Evolutionary conservation across 2,113 vertebrate genomes (phyloP), one percentile per base, ranked within the genome.

Genomic region (Cephalophus harveyi): DNA sequence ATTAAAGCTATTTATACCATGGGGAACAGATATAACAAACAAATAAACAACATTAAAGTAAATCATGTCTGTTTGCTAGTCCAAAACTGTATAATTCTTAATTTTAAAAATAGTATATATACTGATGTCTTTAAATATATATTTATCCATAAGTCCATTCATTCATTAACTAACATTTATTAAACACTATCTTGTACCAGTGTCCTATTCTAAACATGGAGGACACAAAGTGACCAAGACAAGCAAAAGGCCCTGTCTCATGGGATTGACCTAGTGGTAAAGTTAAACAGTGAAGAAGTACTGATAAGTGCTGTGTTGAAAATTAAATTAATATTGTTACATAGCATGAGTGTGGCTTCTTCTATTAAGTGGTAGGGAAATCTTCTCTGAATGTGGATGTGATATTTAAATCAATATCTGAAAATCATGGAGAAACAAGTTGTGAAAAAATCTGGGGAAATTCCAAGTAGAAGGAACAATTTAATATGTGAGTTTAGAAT

Each of bases 71-170:
- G n/a, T 83, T 86, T 95, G 57, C 57, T 93, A 57, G 25, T 83
- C 71, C 59, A 89, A 89, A 92, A 60, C 89, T 92, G 3, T 87
- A 30, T 92, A 91, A 89, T 91, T 94, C 3, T 67, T 90, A 76
- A 92, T 91, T 89, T 91, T 36, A 94, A 97, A 94, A 83, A 74
- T 87, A 92, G 15, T 59, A 36, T 36, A 64, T 8, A 81, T 59
- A 82, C 27, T 91, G 55, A 93, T 82, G 59, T 85, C 5, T 55
- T 88, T 96, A 54, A 62, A 91, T 71, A 88, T 67, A 40, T 92
- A 82, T 71, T 74, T 89, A 96, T 79, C 40, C 43, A 6, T 67
- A 89, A 83, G 30, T 94, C 27, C n/a, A 91, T 54, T 94, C 21
- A 55, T 76, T 87, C 90, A 88, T 46, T 79, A 87, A 83, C 60